Percentiles rank a stretch among this genome's conserved stretches.
phyloP scores from a whole-genome alignment of 2,797 vertebrate species.

The Ataeniobius toweri region DNA sequence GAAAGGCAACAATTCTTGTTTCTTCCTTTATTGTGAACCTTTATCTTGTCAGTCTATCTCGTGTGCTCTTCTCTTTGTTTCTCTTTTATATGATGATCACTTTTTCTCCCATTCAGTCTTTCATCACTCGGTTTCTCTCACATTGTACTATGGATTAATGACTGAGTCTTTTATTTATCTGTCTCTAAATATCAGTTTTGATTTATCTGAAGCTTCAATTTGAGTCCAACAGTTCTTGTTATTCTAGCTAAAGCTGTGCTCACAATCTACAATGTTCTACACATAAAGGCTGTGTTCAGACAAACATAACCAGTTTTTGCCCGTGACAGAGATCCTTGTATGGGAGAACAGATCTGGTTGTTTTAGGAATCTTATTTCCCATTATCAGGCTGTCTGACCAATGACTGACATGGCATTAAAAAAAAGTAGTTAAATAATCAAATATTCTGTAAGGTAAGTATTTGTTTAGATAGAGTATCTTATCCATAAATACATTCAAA shows the following conservation, averaged over 20 bases:
- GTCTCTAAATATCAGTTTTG: neutral
- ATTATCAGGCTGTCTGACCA: no score
- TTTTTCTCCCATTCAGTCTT: neutral
- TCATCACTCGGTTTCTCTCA: neutral
- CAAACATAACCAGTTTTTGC: neutral
- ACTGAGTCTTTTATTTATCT: neutral
- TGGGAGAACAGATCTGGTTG: no score
- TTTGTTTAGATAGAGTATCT: neutral
- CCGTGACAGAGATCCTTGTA: neutral
- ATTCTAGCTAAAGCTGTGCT: neutral
- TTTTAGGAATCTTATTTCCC: no score
- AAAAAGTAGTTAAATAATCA: neutral
- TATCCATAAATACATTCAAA: no score
- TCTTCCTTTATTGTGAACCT: constrained; percentile 36
- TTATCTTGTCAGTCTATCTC: constrained; percentile 25
- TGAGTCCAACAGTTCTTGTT: neutral
- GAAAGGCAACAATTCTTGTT: constrained; percentile 50
- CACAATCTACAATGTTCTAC: neutral
- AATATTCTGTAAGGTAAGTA: neutral
- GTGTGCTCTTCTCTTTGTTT: constrained; percentile 14
- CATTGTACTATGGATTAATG: neutral
- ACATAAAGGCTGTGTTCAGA: neutral
- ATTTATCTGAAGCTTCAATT: neutral
- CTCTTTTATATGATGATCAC: neutral
- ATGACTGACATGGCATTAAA: neutral